These are phyloP conservation scores for Serranus cabrilla DNA, from an alignment of 2,797 vertebrate genomes.

Conservation along the genomic window DNA sequence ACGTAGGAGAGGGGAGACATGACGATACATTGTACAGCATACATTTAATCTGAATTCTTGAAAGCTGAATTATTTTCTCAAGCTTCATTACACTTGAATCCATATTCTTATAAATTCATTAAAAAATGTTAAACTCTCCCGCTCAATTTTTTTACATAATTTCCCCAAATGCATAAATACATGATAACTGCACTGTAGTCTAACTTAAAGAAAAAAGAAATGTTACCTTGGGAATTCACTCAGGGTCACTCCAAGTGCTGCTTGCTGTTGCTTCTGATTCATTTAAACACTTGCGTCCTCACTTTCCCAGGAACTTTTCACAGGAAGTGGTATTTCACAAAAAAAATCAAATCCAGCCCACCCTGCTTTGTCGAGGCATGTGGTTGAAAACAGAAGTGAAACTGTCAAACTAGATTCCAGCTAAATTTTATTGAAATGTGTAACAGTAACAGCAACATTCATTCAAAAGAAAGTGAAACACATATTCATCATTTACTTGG, in stretches of 20 bases:
- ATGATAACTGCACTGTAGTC: neutral
- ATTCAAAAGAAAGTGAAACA: neutral
- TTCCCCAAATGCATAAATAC: neutral
- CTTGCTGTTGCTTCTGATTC: neutral
- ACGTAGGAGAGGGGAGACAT: too few species aligned
- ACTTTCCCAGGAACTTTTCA: neutral
- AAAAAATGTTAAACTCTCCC: neutral
- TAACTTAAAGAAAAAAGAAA: neutral
- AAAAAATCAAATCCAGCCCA: neutral
- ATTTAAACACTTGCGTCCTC: neutral
- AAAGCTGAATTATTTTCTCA: neutral
- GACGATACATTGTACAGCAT: too few species aligned
- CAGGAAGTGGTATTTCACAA: neutral
- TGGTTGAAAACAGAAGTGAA: neutral
- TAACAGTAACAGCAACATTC: neutral
- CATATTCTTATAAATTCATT: neutral
- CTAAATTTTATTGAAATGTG: neutral
- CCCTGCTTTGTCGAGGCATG: rapidly evolving
- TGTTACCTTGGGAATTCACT: neutral
- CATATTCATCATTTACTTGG: too few species aligned
- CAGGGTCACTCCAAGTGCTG: neutral
- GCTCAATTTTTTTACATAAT: neutral
- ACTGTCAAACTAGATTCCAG: neutral
- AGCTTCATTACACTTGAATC: neutral
- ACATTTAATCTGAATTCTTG: neutral